These are phyloP conservation scores for Drosophila teissieri DNA, from an alignment of 1,140 invertebrate species.

Conservation along the genomic window DNA sequence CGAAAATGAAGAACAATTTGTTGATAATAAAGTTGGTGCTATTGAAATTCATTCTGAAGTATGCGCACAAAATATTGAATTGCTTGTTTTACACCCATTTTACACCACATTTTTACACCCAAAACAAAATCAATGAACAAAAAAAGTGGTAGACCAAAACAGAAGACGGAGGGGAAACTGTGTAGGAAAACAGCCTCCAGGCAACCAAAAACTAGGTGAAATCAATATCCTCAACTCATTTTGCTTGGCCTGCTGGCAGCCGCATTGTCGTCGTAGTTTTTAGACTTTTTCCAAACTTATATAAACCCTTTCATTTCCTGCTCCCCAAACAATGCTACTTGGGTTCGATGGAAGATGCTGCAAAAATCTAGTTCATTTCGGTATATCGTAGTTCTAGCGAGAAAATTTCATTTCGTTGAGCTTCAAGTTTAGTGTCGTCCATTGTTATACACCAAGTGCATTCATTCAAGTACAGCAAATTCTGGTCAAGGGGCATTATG, in stretches of 20 bases:
- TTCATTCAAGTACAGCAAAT: conserved; percentile 20
- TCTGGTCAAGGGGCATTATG: not conserved
- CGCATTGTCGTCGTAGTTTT: conserved; percentile 48
- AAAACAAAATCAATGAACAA: conserved; percentile 34
- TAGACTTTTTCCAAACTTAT: conserved; percentile 14
- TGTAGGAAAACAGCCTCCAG: conserved; percentile 33
- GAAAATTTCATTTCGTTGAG: conserved; percentile 62
- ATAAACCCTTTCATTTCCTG: conserved; percentile 50
- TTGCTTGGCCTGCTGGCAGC: conserved; percentile 43
- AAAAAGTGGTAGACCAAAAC: conserved; percentile 16
- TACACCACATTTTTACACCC: conserved; percentile 25
- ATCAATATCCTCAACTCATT: conserved; percentile 76
- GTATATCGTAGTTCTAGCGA: conserved; percentile 51
- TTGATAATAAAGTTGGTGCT: conserved; percentile 40
- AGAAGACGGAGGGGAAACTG: conserved; percentile 5
- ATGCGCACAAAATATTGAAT: conserved; percentile 38
- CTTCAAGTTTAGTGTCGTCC: conserved; percentile 58
- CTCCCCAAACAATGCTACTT: conserved; percentile 43
- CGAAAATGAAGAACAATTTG: conserved; percentile 45
- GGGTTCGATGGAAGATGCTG: conserved; percentile 51
- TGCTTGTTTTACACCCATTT: conserved; percentile 39
- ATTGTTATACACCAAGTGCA: conserved; percentile 20
- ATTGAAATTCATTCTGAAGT: conserved; percentile 44
- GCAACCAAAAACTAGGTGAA: conserved; percentile 67
- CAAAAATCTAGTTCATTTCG: conserved; percentile 63